A percentile compares a stretch with the other conserved stretches of the same genome.
phyloP scores from a whole-genome alignment of 2,113 vertebrate species.

The Nipponia nippon region DNA sequence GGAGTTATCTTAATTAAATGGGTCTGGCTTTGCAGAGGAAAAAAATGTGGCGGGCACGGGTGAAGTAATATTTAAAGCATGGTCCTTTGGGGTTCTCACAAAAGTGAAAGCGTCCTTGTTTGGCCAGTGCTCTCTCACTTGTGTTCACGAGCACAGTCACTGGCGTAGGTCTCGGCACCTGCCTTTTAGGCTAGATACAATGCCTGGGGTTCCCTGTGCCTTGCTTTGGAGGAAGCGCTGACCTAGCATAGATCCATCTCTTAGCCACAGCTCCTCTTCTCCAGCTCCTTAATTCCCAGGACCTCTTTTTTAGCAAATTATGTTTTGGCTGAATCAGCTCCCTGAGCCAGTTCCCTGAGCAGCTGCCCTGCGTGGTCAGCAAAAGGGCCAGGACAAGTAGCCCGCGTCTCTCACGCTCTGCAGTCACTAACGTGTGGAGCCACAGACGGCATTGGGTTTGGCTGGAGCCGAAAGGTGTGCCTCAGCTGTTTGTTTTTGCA shows the following conservation, averaged over 20 bases:
- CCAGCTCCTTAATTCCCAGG: background rate
- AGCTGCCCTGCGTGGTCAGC: background rate
- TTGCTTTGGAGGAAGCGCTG: background rate
- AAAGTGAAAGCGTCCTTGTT: background rate
- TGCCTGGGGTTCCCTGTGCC: background rate
- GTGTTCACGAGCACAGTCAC: background rate
- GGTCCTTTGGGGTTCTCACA: background rate
- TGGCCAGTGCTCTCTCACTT: background rate
- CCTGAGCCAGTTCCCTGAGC: background rate
- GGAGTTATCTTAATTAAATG: background rate
- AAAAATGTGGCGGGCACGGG: background rate
- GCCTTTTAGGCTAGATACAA: background rate
- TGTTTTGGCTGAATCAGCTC: background rate
- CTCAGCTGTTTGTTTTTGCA: background rate
- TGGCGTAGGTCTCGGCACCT: background rate
- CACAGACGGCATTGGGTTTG: accelerated
- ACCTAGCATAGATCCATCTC: background rate
- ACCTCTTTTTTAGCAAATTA: background rate
- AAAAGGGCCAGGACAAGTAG: background rate
- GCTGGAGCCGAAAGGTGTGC: background rate
- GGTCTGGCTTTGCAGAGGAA: background rate
- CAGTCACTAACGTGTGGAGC: accelerated
- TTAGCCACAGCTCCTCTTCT: background rate
- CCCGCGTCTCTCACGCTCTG: background rate
- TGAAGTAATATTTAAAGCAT: background rate